These are phyloP conservation scores for Micrasema minimum DNA, from an alignment of 1,140 invertebrate species.

Conservation along the genomic window DNA sequence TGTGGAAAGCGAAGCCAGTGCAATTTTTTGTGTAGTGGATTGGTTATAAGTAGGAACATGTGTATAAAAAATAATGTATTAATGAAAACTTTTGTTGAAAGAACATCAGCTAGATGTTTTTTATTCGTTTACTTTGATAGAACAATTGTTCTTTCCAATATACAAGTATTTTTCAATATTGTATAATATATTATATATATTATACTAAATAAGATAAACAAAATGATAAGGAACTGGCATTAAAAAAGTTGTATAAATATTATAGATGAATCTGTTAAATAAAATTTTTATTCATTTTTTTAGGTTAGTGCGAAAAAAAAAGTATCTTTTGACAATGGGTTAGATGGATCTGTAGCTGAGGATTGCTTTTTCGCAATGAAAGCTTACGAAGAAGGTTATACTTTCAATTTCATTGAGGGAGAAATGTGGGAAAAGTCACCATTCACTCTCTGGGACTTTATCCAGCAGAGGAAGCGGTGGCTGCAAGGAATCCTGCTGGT, in stretches of 20 bases:
- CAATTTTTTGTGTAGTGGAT: too few species aligned
- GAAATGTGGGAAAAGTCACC: constrained; percentile 99
- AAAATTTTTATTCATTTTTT: too few species aligned
- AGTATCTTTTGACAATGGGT: constrained; percentile 95
- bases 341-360: constrained; percentile 96
- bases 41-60: too few species aligned
- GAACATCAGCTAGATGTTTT: not conserved
- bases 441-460: constrained; percentile 93
- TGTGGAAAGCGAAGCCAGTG: too few species aligned
- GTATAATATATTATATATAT: too few species aligned
- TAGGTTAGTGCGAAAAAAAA: constrained; percentile 88
- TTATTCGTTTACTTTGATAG: not conserved
- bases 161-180: too few species aligned
- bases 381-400: constrained; percentile 85
- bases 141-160: too few species aligned
- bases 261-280: too few species aligned
- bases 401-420: constrained; percentile 94
- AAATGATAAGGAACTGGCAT: too few species aligned
- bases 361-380: constrained; percentile 97
- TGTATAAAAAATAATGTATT: too few species aligned
- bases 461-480: constrained; percentile 97
- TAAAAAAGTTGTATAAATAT: too few species aligned
- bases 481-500: constrained; percentile 95
- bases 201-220: too few species aligned
- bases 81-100: not conserved